Evolutionary conservation across 2,797 vertebrate species (phyloP).

Genomic region (Paedocypris micromegethes): DNA sequence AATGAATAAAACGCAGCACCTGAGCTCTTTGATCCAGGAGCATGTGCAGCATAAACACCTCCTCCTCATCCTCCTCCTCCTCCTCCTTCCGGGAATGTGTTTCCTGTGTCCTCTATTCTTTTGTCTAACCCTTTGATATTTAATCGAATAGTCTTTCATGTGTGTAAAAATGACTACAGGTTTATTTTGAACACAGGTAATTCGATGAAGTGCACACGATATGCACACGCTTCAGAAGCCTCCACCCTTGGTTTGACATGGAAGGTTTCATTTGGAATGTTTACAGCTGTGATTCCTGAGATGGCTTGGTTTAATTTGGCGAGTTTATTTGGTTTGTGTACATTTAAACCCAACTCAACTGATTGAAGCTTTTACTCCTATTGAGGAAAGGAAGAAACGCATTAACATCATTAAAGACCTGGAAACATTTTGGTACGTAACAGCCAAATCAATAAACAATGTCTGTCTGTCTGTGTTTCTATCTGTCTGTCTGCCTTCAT

Average conservation of each 20-base stretch:
- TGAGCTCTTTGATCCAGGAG: constrained; percentile 57
- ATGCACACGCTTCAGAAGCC: constrained; percentile 2
- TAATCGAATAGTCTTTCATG: constrained; percentile 56
- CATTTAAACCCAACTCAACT: too few species aligned
- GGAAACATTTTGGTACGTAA: neutral
- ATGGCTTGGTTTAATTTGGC: too few species aligned
- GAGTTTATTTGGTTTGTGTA: too few species aligned
- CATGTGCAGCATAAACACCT: constrained; percentile 46
- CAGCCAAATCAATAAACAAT: neutral
- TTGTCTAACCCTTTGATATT: constrained; percentile 58
- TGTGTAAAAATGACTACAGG: constrained; percentile 56
- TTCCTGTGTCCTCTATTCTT: constrained; percentile 39
- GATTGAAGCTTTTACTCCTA: too few species aligned
- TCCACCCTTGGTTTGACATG: too few species aligned
- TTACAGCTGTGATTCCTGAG: too few species aligned
- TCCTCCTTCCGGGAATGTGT: constrained; percentile 37
- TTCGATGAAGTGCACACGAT: constrained; percentile 52
- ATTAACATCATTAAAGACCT: neutral
- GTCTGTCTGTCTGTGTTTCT: too few species aligned
- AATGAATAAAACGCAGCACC: constrained; percentile 45
- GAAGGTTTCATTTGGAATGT: too few species aligned
- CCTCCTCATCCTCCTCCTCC: constrained; percentile 12
- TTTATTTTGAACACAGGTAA: constrained; percentile 57
- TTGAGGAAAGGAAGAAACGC: neutral
- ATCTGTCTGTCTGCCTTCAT: too few species aligned